Conservation (phyloP, 2,113 vertebrate species). For the Atractosteus spatula region DNA sequence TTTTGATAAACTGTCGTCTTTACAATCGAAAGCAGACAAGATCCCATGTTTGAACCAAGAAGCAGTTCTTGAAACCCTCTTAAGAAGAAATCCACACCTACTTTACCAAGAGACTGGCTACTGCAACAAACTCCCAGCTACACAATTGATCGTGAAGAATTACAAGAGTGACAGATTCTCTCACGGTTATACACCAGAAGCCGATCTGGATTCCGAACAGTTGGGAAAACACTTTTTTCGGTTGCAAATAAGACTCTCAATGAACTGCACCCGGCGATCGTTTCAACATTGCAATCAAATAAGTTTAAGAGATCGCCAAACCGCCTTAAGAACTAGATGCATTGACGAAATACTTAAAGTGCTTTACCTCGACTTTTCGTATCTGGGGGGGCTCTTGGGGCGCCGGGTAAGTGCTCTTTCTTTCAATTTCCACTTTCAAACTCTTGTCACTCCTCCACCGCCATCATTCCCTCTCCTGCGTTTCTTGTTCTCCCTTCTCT, state of each 20-base stretch:
- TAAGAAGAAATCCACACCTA: not conserved
- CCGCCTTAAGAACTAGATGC: not conserved
- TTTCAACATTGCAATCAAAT: not conserved
- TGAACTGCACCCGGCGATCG: not conserved
- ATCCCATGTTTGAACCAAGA: not conserved
- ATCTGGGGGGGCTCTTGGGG: constrained; percentile 30
- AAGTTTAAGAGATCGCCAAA: not conserved
- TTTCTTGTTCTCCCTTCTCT: constrained; percentile 31
- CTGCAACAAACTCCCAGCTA: no score
- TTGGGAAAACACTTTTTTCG: not conserved
- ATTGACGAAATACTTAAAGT: not conserved
- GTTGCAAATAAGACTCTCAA: constrained; percentile 3
- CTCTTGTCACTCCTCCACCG: constrained; percentile 58
- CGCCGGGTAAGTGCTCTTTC: constrained; percentile 25
- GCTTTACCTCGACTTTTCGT: constrained; percentile 38
- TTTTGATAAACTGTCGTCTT: no score
- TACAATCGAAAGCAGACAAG: not conserved
- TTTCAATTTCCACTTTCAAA: constrained; percentile 45
- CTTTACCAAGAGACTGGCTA: no score
- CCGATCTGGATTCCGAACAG: no score
- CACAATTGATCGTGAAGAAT: no score
- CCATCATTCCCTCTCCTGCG: constrained; percentile 59
- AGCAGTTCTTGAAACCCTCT: constrained; percentile 12
- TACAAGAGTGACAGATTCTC: no score
- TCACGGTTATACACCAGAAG: no score